phyloP scores from a whole-genome alignment of 2,797 vertebrate species.

The Pantherophis alleghaniensis region DNA sequence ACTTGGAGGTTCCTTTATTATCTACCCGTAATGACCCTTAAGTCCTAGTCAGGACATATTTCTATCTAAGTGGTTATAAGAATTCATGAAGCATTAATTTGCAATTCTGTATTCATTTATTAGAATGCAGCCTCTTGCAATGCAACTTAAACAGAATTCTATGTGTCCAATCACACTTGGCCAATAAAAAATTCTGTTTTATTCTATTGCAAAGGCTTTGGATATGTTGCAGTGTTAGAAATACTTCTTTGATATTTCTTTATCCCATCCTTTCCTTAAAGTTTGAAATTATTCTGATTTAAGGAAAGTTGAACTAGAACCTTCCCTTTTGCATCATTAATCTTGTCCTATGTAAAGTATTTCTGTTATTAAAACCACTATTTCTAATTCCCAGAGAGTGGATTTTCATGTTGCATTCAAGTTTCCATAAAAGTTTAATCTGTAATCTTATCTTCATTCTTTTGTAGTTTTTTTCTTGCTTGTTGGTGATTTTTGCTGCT shows the following conservation, averaged over 20 bases:
- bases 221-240: not conserved
- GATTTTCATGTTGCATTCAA: not conserved
- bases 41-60: not conserved
- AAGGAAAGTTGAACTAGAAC: not conserved
- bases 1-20: not conserved
- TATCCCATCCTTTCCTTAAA: constrained; percentile 15
- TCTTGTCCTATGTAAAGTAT: not conserved
- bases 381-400: not conserved
- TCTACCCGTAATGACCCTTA: not conserved
- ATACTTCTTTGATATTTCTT: not conserved
- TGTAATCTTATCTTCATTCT: constrained; percentile 44
- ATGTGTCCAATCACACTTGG: no score
- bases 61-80: not conserved
- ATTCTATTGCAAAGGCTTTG: not conserved
- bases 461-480: constrained; percentile 91
- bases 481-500: constrained; percentile 94
- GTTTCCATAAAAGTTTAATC: constrained; percentile 8
- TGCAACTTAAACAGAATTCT: no score
- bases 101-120: not conserved
- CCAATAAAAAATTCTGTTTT: no score
- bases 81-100: not conserved
- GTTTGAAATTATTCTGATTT: not conserved
- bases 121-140: not conserved
- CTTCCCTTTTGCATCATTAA: not conserved
- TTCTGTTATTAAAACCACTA: not conserved